phyloP scores from a whole-genome alignment of 2,888 invertebrate genomes.

The Eristalis intricaria region DNA sequence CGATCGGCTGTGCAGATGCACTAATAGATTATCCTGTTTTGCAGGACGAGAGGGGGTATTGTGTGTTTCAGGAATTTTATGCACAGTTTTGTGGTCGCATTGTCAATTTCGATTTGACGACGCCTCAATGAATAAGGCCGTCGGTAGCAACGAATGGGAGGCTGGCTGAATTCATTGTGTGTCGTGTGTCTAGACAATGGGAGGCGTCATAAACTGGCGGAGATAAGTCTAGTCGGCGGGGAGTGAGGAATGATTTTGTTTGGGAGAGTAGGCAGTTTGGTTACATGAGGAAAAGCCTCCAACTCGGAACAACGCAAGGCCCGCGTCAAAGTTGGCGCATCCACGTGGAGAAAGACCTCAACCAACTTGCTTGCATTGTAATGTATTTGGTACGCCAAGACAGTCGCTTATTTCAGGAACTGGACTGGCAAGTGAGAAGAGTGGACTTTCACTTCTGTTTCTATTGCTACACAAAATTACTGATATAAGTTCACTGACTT shows the following conservation, averaged over 20 bases:
- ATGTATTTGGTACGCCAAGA: too few relatives aligned
- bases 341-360: too few relatives aligned
- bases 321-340: too few relatives aligned
- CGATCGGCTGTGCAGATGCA: not conserved
- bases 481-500: too few relatives aligned
- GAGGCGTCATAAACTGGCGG: not conserved
- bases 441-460: too few relatives aligned
- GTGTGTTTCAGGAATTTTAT: constrained; percentile 52
- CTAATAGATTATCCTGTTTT: constrained; percentile 42
- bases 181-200: not conserved
- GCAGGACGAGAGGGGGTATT: not conserved
- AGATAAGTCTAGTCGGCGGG: not conserved
- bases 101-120: constrained; percentile 65
- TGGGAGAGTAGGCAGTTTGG: not conserved
- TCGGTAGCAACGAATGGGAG: not conserved
- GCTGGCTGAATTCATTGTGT: not conserved
- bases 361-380: too few relatives aligned
- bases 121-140: constrained; percentile 31
- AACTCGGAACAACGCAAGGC: too few relatives aligned
- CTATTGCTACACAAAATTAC: too few relatives aligned
- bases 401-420: too few relatives aligned
- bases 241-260: not conserved
- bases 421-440: too few relatives aligned
- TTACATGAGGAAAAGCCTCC: too few relatives aligned
- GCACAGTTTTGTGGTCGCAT: constrained; percentile 64